Evolutionary conservation across 2,113 vertebrate genomes (phyloP).

Genomic region (Cololabis saira): DNA sequence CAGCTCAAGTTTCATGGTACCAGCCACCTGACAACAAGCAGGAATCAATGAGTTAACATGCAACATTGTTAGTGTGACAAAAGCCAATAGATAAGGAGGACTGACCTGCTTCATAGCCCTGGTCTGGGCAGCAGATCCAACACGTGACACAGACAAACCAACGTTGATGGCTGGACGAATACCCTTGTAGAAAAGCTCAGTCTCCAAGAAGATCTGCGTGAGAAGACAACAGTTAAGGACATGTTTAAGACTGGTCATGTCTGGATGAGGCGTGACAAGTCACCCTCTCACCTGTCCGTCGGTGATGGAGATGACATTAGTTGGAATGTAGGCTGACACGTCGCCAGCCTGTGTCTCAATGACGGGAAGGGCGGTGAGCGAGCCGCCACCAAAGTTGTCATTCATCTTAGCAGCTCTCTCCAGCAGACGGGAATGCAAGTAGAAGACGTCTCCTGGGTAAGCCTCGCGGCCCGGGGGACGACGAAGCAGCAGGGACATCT

Average conservation of each 20-base stretch:
- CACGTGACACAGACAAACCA: constrained; percentile 96
- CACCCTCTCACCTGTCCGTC: constrained; percentile 88
- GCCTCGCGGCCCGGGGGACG: constrained; percentile 97
- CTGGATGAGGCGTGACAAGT: background rate
- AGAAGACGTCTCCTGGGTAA: constrained; percentile 97
- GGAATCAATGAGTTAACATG: background rate
- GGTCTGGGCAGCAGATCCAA: constrained; percentile 97
- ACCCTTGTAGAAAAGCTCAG: constrained; percentile 98
- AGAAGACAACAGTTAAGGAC: background rate
- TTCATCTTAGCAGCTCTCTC: constrained; percentile 99
- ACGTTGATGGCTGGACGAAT: constrained; percentile 98
- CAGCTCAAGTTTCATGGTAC: constrained; percentile 97
- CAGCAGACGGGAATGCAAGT: constrained; percentile 95
- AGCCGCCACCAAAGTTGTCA: constrained; percentile 93
- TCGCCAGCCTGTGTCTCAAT: constrained; percentile 98
- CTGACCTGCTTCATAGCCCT: constrained; percentile 97
- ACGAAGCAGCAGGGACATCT: constrained; percentile 97
- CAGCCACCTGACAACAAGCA: constrained; percentile 85
- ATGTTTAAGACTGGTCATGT: background rate
- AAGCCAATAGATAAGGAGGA: background rate
- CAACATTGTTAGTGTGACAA: background rate
- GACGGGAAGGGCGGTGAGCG: constrained; percentile 94
- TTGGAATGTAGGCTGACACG: constrained; percentile 99
- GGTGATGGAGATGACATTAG: constrained; percentile 98
- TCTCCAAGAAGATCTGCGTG: constrained; percentile 95